Evolutionary conservation across 2,797 vertebrate genomes (phyloP).

Genomic region (Rhinatrema bivittatum): DNA sequence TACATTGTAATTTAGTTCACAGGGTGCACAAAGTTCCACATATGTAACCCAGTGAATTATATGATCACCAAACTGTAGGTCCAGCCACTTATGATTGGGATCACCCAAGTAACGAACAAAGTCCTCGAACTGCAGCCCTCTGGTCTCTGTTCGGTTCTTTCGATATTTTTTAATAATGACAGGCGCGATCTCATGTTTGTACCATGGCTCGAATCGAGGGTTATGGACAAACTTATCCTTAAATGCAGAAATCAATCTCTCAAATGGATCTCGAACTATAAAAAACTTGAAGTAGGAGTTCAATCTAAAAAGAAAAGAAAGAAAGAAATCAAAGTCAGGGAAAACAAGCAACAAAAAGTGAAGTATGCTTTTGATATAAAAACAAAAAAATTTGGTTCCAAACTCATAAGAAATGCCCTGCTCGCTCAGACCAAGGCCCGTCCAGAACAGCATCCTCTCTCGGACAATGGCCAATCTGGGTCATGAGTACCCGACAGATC

Average conservation of each 20-base stretch:
- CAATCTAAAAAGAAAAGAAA: conserved; percentile 60
- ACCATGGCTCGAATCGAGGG: conserved; percentile 95
- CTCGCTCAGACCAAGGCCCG: no score
- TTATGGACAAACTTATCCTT: conserved; percentile 97
- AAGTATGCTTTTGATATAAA: no score
- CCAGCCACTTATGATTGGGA: conserved; percentile 73
- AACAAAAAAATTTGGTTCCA: no score
- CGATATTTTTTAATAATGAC: conserved; percentile 91
- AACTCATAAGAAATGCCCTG: no score
- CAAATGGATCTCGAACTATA: conserved; percentile 94
- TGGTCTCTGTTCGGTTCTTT: conserved; percentile 63
- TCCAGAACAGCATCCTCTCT: no score
- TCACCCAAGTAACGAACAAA: conserved; percentile 95
- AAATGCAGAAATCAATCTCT: conserved; percentile 92
- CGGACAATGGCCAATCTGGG: no score
- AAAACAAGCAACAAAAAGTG: conserved; percentile 5
- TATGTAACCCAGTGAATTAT: conserved; percentile 96
- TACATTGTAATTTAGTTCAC: conserved; percentile 78
- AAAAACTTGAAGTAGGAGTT: conserved; percentile 94
- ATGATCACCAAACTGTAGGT: conserved; percentile 86
- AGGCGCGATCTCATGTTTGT: conserved; percentile 89
- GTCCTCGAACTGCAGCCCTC: conserved; percentile 88
- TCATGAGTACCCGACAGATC: no score
- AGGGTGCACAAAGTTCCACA: conserved; percentile 85
- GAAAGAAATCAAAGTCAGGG: no score